A percentile compares a stretch with the other conserved stretches of the same genome.
Evolutionary conservation across 2,113 vertebrate species (phyloP).

Genomic region (Chascanopsetta lugubris): DNA sequence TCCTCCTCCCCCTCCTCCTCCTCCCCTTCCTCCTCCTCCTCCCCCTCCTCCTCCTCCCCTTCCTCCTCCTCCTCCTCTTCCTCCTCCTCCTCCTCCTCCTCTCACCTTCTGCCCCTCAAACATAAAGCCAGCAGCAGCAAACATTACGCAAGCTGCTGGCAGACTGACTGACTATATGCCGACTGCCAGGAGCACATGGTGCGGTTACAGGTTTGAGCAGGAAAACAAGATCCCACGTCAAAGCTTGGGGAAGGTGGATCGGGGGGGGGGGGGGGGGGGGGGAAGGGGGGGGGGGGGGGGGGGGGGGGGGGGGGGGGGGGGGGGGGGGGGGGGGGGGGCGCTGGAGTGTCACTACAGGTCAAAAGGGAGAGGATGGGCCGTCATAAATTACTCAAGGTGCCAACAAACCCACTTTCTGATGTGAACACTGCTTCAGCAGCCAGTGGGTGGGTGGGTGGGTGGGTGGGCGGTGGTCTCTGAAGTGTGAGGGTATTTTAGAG

Average conservation of each 20-base stretch:
- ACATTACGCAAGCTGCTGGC: constrained; percentile 74
- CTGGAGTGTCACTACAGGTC: constrained; percentile 64
- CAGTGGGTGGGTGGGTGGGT: background rate
- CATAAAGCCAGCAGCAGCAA: constrained; percentile 67
- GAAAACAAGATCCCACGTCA: constrained; percentile 72
- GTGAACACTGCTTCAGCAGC: constrained; percentile 21
- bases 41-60: constrained; percentile 54
- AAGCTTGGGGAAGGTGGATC: constrained; percentile 34
- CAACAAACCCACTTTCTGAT: constrained; percentile 26
- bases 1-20: constrained; percentile 58
- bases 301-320: too few species aligned
- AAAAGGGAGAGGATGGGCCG: constrained; percentile 32
- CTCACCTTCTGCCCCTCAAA: constrained; percentile 61
- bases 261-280: too few species aligned
- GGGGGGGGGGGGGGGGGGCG: too few species aligned
- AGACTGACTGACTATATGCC: constrained; percentile 7
- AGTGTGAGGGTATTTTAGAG: constrained; percentile 12
- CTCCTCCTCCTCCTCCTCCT: constrained; percentile 54
- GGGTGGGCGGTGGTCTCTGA: background rate
- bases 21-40: constrained; percentile 53
- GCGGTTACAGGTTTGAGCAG: constrained; percentile 59
- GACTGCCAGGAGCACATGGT: constrained; percentile 67
- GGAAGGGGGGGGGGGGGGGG: too few species aligned
- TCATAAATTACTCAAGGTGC: constrained; percentile 46
- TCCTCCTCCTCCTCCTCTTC: too few species aligned